Evolutionary conservation across 2,888 invertebrate species (phyloP).

Genomic region (Ceriagrion tenellum): DNA sequence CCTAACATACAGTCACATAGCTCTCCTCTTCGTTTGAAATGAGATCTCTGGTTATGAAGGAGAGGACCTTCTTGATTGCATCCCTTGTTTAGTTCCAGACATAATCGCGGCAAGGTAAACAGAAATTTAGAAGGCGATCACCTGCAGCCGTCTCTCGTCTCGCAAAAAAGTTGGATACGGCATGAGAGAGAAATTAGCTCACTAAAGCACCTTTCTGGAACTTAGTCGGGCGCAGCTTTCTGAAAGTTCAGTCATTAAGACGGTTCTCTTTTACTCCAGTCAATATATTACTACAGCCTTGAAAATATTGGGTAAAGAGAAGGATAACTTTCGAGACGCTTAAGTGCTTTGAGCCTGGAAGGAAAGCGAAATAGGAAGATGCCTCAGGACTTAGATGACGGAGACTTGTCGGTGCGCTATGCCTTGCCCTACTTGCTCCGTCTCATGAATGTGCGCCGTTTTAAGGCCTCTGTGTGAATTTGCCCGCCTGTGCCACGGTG

Average conservation of each 20-base stretch:
- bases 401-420: not conserved
- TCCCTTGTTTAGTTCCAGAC: not conserved
- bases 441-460: not conserved
- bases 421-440: not conserved
- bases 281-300: conserved; percentile 1
- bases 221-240: not conserved
- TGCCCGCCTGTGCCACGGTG: not conserved
- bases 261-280: not conserved
- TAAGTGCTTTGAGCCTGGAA: not conserved
- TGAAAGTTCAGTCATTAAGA: conserved; percentile 6
- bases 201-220: not conserved
- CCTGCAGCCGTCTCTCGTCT: not conserved
- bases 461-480: not conserved
- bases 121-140: not conserved
- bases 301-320: not conserved
- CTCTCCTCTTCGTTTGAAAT: not conserved
- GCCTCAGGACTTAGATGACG: not conserved
- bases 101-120: not conserved
- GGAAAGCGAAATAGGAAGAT: not conserved
- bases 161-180: not conserved
- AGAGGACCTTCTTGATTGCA: not conserved
- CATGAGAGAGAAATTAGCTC: not conserved
- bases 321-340: not conserved
- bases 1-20: no score
- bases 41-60: not conserved